A percentile compares a stretch with the other conserved stretches of the same genome.
Evolutionary conservation across 2,888 invertebrate genomes (phyloP).

Genomic region (Aethes cnicana): DNA sequence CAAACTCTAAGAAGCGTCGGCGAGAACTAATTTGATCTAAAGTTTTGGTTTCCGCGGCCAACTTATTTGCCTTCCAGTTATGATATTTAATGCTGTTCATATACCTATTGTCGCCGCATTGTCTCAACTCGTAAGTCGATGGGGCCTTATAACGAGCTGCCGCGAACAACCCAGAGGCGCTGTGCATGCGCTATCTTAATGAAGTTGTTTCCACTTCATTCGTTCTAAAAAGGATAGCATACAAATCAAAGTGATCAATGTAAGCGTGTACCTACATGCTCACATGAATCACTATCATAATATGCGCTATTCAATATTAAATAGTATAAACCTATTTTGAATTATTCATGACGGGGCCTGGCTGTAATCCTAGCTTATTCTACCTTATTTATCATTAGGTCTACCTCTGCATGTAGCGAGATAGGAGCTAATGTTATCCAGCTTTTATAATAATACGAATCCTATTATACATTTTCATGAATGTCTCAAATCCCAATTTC

Average conservation of each 20-base stretch:
- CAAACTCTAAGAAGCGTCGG: constrained; percentile 61
- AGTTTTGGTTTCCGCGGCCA: constrained; percentile 60
- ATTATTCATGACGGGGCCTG: too few species aligned
- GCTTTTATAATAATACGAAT: too few species aligned
- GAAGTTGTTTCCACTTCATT: constrained; percentile 23
- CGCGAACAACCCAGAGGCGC: constrained; percentile 6
- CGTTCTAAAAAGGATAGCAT: constrained; percentile 10
- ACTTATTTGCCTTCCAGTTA: constrained; percentile 69
- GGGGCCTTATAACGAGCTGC: constrained; percentile 41
- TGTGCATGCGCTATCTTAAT: constrained; percentile 27
- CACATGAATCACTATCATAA: too few species aligned
- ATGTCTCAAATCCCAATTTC: neutral
- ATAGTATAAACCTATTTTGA: too few species aligned
- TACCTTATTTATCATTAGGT: too few species aligned
- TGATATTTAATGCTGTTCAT: constrained; percentile 50
- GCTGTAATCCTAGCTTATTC: too few species aligned
- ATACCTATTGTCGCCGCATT: constrained; percentile 52
- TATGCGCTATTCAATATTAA: too few species aligned
- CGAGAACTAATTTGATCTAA: constrained; percentile 71
- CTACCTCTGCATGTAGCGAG: too few species aligned
- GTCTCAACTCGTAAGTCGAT: constrained; percentile 43
- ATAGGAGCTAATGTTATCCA: too few species aligned
- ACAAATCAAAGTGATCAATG: neutral
- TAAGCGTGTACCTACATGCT: neutral
- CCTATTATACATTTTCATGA: too few species aligned